Evolutionary conservation across 2,113 vertebrate species (phyloP), one percentile per base, ranked within the genome.

Genomic region (Peucedramus taeniatus): DNA sequence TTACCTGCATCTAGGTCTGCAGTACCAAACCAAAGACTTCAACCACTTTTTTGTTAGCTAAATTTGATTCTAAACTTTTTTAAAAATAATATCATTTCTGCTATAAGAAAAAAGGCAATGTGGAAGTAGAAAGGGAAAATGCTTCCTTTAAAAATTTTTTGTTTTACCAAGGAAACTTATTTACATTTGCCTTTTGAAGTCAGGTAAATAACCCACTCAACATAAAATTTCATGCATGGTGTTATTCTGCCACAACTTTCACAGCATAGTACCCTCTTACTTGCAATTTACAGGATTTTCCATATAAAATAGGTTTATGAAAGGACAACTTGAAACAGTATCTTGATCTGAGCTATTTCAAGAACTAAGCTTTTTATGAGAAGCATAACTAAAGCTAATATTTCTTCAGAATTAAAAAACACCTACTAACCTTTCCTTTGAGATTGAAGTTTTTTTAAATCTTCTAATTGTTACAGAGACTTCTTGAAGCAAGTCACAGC

Each of bases 381-480:
- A 83, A 53, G 15, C 6, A 3, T 39, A 90, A 71, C 15, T 37
- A 39, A 77, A 74, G 23, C 19, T 72, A 77, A 0, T 44, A 60
- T 10, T 89, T 56, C 18, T 79, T 80, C 30, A n/a, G 17, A 78
- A 83, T 28, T 69, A 68, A 40, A 56, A 90, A 54, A 27, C 2
- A 65, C 5, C 78, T 37, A 96, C 95, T 87, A 95, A 99, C 99
- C 99, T 99, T 97, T 99, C 99, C 97, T 99, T 99, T 96, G 99
- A 98, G 93, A 99, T 82, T 1, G 99, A 99, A 9, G 99, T 99
- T 98, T 99, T 99, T 98, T 99, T 99, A 97, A 99, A 99, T 97
- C 99, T 98, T 94, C 99, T 94, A 98, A 99, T 99, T 22, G 99
- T 99, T 95, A 99, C 98, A 50, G 99, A 99, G 37, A 99, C 99